These are phyloP conservation scores for Pilophorus perplexus DNA, from an alignment of 2,888 invertebrate species.

Conservation along the genomic window DNA sequence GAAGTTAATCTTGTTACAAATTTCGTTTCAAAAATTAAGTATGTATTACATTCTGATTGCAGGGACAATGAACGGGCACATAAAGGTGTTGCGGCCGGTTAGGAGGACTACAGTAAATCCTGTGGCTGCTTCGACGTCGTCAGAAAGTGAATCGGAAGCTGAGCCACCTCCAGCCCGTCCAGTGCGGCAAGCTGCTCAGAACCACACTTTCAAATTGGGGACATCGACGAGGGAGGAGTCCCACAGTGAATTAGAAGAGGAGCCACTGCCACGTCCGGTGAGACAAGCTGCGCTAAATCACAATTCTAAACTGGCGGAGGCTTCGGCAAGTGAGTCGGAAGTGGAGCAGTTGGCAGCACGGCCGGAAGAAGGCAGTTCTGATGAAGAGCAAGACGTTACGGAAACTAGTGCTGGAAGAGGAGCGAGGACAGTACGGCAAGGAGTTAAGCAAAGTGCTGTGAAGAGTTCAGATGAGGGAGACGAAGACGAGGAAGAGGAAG, in stretches of 20 bases:
- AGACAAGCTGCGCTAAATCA: constrained; percentile 8
- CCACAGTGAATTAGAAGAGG: too few relatives aligned
- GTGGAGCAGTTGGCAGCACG: too few relatives aligned
- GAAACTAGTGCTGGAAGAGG: not conserved
- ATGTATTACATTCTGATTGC: too few relatives aligned
- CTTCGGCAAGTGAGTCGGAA: not conserved
- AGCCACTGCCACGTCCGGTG: not conserved
- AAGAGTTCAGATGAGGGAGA: not conserved
- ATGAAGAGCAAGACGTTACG: too few relatives aligned
- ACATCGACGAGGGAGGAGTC: not conserved
- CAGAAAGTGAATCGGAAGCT: too few relatives aligned
- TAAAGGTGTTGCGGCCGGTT: constrained; percentile 39
- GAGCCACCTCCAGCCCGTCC: not conserved
- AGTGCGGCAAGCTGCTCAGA: constrained; percentile 5
- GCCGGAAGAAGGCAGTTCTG: constrained; percentile 27
- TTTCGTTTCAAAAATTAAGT: too few relatives aligned
- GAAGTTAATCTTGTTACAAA: too few relatives aligned
- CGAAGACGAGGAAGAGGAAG: not conserved
- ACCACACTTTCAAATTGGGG: not conserved
- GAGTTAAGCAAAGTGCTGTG: not conserved
- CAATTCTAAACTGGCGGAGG: not conserved
- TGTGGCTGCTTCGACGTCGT: not conserved
- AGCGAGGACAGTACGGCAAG: not conserved
- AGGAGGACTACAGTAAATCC: constrained; percentile 5
- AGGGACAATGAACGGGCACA: constrained; percentile 43